These are phyloP conservation scores for Pelusios castaneus DNA, from an alignment of 2,113 vertebrate species.

Conservation along the genomic window DNA sequence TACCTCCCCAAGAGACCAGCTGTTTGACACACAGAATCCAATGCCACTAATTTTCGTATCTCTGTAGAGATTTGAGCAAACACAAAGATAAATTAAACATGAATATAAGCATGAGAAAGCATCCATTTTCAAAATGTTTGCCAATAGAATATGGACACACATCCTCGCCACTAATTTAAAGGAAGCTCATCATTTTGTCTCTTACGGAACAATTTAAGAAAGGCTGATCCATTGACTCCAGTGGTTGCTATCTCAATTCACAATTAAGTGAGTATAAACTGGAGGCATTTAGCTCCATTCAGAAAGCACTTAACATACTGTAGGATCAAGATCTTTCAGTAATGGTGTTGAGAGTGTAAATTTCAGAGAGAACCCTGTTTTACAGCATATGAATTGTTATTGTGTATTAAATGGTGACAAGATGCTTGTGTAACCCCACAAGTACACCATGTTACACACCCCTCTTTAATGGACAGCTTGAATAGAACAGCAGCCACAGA, in stretches of 20 bases:
- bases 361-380: rapidly evolving
- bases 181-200: neutral
- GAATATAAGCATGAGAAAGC: neutral
- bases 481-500: neutral
- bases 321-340: neutral
- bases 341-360: neutral
- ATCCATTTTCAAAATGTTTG: neutral
- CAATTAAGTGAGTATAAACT: neutral
- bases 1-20: neutral
- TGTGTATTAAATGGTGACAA: rapidly evolving
- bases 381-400: rapidly evolving
- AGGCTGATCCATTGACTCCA: rapidly evolving
- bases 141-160: neutral
- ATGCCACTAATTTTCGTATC: neutral
- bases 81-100: neutral
- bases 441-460: neutral
- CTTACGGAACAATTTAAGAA: neutral
- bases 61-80: neutral
- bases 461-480: neutral
- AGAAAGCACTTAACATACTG: neutral
- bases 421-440: rapidly evolving
- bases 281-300: neutral
- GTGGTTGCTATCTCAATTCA: neutral
- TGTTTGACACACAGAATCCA: neutral
- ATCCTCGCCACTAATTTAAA: neutral